Conservation (phyloP, 2,797 vertebrate species). For the Botia kubotai region DNA sequence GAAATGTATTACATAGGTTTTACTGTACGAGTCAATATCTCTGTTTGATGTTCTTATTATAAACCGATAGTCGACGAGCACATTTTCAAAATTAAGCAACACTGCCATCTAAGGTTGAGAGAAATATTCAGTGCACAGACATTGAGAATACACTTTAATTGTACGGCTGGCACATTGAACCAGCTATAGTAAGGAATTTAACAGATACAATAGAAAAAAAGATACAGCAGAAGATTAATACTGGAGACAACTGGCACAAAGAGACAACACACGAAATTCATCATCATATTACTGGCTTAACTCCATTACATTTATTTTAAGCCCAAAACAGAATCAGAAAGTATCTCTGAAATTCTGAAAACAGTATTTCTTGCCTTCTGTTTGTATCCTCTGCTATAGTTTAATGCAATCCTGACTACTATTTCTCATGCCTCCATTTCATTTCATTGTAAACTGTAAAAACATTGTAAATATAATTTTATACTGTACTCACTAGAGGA, state of each 20-base stretch:
- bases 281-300: not conserved
- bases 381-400: not conserved
- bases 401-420: not conserved
- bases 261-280: not conserved
- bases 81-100: not conserved
- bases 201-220: not conserved
- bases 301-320: not conserved
- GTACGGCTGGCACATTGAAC: not conserved
- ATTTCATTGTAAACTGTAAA: not conserved
- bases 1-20: not conserved
- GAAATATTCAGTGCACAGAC: not conserved
- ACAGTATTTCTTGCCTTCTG: not conserved
- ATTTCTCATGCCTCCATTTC: not conserved
- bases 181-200: not conserved
- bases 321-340: not conserved
- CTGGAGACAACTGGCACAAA: not conserved
- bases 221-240: not conserved
- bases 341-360: not conserved
- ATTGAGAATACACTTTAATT: not conserved
- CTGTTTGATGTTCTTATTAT: not conserved
- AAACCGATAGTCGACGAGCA: not conserved
- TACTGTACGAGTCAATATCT: not conserved
- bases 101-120: constrained; percentile 15
- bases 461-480: not conserved
- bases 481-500: not conserved